These are phyloP conservation scores for Magallana ariakensis DNA, from an alignment of 1,140 invertebrate species.

Conservation along the genomic window DNA sequence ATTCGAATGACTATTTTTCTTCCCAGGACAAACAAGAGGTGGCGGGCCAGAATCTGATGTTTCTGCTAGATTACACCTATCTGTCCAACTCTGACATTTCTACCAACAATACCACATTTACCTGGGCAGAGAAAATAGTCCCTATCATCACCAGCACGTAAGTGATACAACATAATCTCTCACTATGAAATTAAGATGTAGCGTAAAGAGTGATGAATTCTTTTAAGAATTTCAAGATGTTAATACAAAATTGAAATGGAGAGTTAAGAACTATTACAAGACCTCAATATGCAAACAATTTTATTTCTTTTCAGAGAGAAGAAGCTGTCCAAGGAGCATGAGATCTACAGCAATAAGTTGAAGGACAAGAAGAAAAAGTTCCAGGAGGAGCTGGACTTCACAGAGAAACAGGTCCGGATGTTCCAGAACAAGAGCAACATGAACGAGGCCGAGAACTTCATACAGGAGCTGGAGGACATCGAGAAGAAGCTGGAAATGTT, in stretches of 20 bases:
- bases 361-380: conserved; percentile 74
- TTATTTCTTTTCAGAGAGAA: conserved; percentile 68
- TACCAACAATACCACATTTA: conserved; percentile 90
- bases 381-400: conserved; percentile 65
- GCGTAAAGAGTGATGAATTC: too few relatives aligned
- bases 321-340: conserved; percentile 77
- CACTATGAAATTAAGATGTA: too few relatives aligned
- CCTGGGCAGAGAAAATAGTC: conserved; percentile 94
- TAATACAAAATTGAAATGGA: too few relatives aligned
- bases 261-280: too few relatives aligned
- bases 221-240: too few relatives aligned
- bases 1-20: background rate
- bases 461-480: conserved; percentile 74
- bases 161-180: conserved; percentile 73
- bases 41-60: conserved; percentile 83
- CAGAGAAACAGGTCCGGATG: conserved; percentile 73
- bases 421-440: conserved; percentile 76
- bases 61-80: conserved; percentile 88
- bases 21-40: conserved; percentile 83
- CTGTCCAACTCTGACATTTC: conserved; percentile 87
- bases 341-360: conserved; percentile 72
- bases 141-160: conserved; percentile 88
- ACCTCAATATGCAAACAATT: background rate
- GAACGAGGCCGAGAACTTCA: conserved; percentile 76
- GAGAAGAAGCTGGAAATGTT: conserved; percentile 73